Base-by-base conservation (phyloP, 2,113 vertebrate genomes). In the Psittacus erithacus region DNA sequence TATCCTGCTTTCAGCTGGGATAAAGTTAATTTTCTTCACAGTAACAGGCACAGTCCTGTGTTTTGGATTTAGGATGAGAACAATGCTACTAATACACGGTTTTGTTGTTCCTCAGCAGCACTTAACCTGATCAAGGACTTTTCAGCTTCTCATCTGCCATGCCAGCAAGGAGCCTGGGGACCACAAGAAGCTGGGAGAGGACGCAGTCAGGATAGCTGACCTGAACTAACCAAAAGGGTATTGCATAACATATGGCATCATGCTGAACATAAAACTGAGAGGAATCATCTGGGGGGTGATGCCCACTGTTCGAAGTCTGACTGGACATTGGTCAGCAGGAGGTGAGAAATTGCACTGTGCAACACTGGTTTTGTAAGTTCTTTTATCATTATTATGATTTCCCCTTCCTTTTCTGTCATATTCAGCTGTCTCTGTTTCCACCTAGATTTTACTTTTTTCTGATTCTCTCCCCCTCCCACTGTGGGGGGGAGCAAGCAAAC, bases 291-390 rank as follows among this genome's bases (percentile, higher is more conserved):
- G 46, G 13, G n/a, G 10, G n/a, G 5, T 41, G 47, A 5, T 41
- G 47, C n/a, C 20, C 25, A 16, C 5, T 41, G n/a, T 22, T 57
- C 13, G 17, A 41, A 25, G 11, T 27, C 64, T 63, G 71, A 5
- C 17, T 90, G 55, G 17, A 22, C n/a, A 31, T 6, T 9, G 5
- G 24, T 41, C 16, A 35, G 8, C 10, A 9, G 38, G 44, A 6
- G 59, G 22, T 1, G 10, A 27, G 29, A n/a, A 47, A 15, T 2
- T 77, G 11, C 28, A 35, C 10, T 0, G 0, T 55, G 55, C 25
- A 22, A 35, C n/a, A 35, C 24, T 7, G 53, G 62, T 28, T 62
- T 53, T 69, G n/a, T 63, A 57, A 27, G 18, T 57, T 19, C 14
- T 18, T 35, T 67, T 44, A 44, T n/a, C 23, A 29, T 52, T 52